phyloP scores from a whole-genome alignment of 2,797 vertebrate genomes.

The Myotis vivesi region DNA sequence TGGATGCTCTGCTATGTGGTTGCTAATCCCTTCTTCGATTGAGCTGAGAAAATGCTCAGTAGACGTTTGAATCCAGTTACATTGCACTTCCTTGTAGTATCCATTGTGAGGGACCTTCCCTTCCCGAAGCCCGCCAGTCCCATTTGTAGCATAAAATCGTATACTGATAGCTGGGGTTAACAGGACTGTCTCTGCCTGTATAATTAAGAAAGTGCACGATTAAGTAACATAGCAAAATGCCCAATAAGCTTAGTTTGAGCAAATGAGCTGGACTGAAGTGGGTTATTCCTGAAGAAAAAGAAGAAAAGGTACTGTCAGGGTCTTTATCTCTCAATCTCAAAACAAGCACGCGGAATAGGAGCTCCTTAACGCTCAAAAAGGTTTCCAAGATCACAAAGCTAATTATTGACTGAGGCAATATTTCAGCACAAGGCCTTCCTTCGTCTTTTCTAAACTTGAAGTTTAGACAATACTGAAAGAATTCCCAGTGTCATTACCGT shows the following conservation, averaged over 20 bases:
- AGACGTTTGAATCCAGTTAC: not conserved
- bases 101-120: not conserved
- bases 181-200: not conserved
- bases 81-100: not conserved
- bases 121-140: not conserved
- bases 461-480: constrained; percentile 6
- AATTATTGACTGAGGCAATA: not conserved
- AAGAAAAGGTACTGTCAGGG: not conserved
- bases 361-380: not conserved
- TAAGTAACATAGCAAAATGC: not conserved
- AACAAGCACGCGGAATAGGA: not conserved
- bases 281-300: not conserved
- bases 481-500: not conserved
- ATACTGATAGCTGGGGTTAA: not conserved
- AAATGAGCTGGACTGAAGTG: not conserved
- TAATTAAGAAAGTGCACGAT: not conserved
- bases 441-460: constrained; percentile 9
- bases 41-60: not conserved
- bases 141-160: not conserved
- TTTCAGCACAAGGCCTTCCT: not conserved
- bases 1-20: not conserved
- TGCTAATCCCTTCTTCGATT: not conserved
- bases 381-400: not conserved
- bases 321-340: not conserved
- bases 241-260: not conserved